Evolutionary conservation across 2,888 invertebrate species (phyloP), one percentile per base, ranked within the genome.

Genomic region (Aquatica leii): DNA sequence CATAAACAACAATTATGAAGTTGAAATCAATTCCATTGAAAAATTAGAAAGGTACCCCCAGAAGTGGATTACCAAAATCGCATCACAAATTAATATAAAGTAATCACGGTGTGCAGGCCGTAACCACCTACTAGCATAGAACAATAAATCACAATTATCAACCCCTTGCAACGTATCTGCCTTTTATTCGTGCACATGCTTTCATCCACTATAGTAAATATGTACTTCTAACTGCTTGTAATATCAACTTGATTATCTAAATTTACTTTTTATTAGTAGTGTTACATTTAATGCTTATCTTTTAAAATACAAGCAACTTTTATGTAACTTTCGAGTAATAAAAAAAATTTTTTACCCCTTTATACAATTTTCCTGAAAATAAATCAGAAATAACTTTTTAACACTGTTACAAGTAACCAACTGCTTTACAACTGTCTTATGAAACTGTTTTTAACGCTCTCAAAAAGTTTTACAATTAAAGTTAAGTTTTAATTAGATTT

Each of bases 81-180:
- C 59, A 56, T 62, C 48, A 62, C 62, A 60, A 66, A 62, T 59
- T 62, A 66, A 66, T 66, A 61, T 51, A 50, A 57, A 65, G 57
- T 65, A 65, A 65, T 56, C 60, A 54, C 59, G 35, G 59, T 51
- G 55, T 49, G 50, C 41, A 59, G 51, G 17, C 62, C 41, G 58
- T 34, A 60, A 66, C 63, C 59, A 51, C 56, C 59, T 54, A 62
- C 60, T 66, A 65, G 62, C 65, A 68, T 53, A 55, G 48, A 18
- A 58, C 66, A 65, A 69, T 69, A 68, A 69, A 69, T 69, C 68
- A 68, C 64, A 69, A 69, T 69, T 69, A 69, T 66, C 66, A 68
- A 60, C 62, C 60, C 66, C 62, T 59, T 50, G 58, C 50, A 57
- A 57, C 62, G 51, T 59, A 43, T 46, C 43, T 56, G 24, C 50